These are phyloP conservation scores for Dicyrtomina minuta DNA, from an alignment of 2,888 invertebrate species.

Conservation along the genomic window DNA sequence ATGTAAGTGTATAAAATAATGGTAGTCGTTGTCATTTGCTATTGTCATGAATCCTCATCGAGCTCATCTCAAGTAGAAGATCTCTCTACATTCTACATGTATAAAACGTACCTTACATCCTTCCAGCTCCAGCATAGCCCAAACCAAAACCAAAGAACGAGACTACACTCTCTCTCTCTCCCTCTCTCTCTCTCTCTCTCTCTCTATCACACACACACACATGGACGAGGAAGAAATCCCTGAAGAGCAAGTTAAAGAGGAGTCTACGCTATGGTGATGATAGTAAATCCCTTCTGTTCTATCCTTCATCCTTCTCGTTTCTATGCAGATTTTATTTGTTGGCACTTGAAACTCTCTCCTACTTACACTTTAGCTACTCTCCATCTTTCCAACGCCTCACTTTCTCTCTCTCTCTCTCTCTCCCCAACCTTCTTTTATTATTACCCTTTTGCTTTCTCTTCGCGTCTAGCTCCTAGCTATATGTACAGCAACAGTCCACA, in stretches of 20 bases:
- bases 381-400: too few species aligned
- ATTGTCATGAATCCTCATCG: constrained; percentile 1
- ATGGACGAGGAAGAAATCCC: not conserved
- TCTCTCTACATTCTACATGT: too few species aligned
- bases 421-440: not conserved
- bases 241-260: too few species aligned
- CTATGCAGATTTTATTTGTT: constrained; percentile 28
- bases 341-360: constrained; percentile 17
- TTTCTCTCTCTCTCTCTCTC: not conserved
- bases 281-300: constrained; percentile 12
- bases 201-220: not conserved
- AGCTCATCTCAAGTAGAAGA: not conserved
- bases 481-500: too few species aligned
- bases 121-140: too few species aligned
- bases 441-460: not conserved
- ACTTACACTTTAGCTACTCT: constrained; percentile 8
- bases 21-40: constrained; percentile 1
- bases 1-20: not conserved
- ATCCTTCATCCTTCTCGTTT: constrained; percentile 11
- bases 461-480: not conserved
- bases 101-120: too few species aligned
- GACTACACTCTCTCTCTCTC: too few species aligned
- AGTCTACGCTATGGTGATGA: not conserved
- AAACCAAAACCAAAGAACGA: too few species aligned
- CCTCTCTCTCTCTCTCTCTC: not conserved